Base-by-base conservation (phyloP, 2,797 vertebrate species). In the Poeciliopsis turneri region DNA sequence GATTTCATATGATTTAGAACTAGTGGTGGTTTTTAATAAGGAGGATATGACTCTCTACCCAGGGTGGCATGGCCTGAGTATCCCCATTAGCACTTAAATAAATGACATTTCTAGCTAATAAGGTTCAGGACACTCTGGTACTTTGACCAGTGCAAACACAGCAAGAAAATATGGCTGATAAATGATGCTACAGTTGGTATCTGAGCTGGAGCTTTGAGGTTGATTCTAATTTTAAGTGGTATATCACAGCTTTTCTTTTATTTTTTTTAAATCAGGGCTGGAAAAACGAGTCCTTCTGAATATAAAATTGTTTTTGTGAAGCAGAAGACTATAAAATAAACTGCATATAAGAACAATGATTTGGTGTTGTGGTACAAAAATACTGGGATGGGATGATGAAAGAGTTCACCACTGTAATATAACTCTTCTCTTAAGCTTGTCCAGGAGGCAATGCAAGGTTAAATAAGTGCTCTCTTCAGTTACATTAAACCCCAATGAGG, bases 361-460 rank as follows among this genome's bases (percentile, higher is more conserved):
- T 39, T 2, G 5, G 59, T 18, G 61, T 20, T 18, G 61, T 4
- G 61, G 33, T 64, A 64, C 15, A 64, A 23, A 68, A 66, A 39
- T 3, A 64, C 15, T 36, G 30, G 30, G 16, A 3, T 16, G 13
- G 11, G 3, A 9, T 18, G 18, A 66, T 39, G 61, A 10, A 61
- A 33, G 13, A 7, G 30, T 16, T 16, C 2, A 8, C 7, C 2
- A 18, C 15, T 61, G 59, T 33, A 61, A 51, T 59, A 59, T 69
- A 99, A 99, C 86, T 97, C 98, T 3, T 90, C 98, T 43, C 82
- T 97, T 41, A 98, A 97, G 77, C 97, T 97, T 1, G 94, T 99
- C 70, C 95, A 97, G 0, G 97, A 97, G 89, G 93, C 97, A 2
- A 77, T 98, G 2, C 97, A 97, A 20, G 97, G 96, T 0, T 98